A percentile compares a stretch with the other conserved stretches of the same genome.
These are phyloP conservation scores for Glaucomys volans DNA, from an alignment of 2,113 vertebrate species.

Conservation along the genomic window DNA sequence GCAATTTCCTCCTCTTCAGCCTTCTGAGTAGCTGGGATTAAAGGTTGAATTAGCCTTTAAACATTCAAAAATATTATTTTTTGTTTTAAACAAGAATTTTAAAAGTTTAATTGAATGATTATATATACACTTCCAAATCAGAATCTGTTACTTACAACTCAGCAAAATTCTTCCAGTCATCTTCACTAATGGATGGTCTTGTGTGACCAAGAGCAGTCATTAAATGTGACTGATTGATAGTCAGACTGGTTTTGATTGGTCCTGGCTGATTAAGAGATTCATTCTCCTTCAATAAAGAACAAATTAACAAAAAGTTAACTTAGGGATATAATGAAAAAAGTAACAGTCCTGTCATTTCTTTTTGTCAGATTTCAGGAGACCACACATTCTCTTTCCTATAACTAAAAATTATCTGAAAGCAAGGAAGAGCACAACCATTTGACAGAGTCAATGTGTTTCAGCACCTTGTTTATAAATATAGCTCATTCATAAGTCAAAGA, in stretches of 20 bases:
- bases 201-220: conserved; percentile 89
- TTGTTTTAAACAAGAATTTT: background rate
- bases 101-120: background rate
- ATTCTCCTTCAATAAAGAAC: conserved; percentile 88
- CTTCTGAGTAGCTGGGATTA: background rate
- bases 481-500: background rate
- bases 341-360: background rate
- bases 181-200: conserved; percentile 92
- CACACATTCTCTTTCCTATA: background rate
- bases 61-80: conserved; percentile 4
- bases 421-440: background rate
- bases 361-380: background rate
- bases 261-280: conserved; percentile 81
- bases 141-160: conserved; percentile 91
- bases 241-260: conserved; percentile 84
- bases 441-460: background rate
- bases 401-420: background rate
- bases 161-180: conserved; percentile 93
- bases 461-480: background rate
- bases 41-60: background rate
- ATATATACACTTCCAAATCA: background rate
- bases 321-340: background rate
- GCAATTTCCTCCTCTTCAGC: background rate
- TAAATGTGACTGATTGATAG: conserved; percentile 90
- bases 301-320: conserved; percentile 54